Conservation (phyloP, 2,113 vertebrate species). For the Noturus placidus region DNA sequence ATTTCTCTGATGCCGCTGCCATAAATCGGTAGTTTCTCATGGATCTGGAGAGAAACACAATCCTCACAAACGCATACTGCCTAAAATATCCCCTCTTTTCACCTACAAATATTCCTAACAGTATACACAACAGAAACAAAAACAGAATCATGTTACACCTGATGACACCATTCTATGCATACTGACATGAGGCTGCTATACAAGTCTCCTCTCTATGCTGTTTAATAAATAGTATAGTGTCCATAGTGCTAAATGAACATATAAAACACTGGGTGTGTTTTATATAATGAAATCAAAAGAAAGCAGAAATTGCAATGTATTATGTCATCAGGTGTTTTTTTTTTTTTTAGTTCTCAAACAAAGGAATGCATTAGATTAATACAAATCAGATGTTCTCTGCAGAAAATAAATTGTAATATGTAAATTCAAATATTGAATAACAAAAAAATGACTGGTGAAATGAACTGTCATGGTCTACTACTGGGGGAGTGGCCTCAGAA, state of each 20-base stretch:
- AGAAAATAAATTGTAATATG: background rate
- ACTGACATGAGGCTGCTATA: background rate
- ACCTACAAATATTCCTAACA: background rate
- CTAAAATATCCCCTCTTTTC: background rate
- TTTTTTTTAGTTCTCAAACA: background rate
- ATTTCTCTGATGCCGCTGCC: slow-evolving; percentile 63
- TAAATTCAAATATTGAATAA: background rate
- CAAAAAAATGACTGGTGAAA: background rate
- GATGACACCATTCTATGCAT: background rate
- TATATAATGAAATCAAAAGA: background rate
- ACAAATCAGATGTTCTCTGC: background rate
- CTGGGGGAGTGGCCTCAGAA: background rate
- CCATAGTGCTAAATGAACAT: background rate
- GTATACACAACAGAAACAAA: no score
- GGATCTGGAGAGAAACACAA: slow-evolving; percentile 60
- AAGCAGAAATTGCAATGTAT: background rate
- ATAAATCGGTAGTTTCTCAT: slow-evolving; percentile 62
- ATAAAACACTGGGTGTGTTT: background rate
- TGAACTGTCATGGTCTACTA: background rate
- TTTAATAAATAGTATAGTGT: background rate
- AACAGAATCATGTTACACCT: no score
- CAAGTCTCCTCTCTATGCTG: background rate
- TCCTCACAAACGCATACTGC: slow-evolving; percentile 14
- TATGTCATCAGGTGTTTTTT: background rate
- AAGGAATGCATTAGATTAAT: background rate